Conservation (phyloP, 2,113 vertebrate genomes). For the Paradoxurus hermaphroditus region DNA sequence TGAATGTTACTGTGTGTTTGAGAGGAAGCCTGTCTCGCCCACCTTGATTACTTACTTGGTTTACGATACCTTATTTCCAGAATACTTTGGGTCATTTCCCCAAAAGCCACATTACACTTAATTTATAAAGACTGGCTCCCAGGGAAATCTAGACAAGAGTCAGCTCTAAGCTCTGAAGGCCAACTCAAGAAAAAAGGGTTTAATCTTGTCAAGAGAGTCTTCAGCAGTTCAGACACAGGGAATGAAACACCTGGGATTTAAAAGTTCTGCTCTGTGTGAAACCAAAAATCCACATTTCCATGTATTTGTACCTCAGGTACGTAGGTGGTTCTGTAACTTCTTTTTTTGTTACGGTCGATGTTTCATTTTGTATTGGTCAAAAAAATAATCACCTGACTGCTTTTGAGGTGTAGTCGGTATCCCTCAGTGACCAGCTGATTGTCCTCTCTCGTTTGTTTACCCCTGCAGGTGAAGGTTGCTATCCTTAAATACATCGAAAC, state of each 20-base stretch:
- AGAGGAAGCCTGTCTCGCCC: background rate
- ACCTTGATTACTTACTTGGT: background rate
- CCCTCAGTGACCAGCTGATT: background rate
- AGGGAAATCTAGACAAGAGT: background rate
- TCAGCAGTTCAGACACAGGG: background rate
- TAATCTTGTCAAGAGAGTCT: slow-evolving; percentile 11
- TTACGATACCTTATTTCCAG: background rate
- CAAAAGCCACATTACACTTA: background rate
- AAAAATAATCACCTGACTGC: background rate
- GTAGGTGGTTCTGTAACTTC: background rate
- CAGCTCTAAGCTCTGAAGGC: background rate
- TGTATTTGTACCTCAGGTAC: background rate
- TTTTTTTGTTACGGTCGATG: background rate
- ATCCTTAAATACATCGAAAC: slow-evolving; percentile 98
- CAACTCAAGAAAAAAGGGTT: background rate
- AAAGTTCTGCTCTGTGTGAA: background rate
- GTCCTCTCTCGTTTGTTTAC: slow-evolving; percentile 52
- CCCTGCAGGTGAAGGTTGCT: slow-evolving; percentile 94
- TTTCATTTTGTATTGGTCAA: background rate
- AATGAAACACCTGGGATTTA: background rate
- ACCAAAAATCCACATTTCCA: background rate
- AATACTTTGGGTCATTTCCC: background rate
- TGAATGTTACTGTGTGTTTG: background rate
- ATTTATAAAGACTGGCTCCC: background rate
- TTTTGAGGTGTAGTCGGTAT: background rate